phyloP scores from a whole-genome alignment of 2,888 invertebrate genomes.

The Drosophila austrosaltans region DNA sequence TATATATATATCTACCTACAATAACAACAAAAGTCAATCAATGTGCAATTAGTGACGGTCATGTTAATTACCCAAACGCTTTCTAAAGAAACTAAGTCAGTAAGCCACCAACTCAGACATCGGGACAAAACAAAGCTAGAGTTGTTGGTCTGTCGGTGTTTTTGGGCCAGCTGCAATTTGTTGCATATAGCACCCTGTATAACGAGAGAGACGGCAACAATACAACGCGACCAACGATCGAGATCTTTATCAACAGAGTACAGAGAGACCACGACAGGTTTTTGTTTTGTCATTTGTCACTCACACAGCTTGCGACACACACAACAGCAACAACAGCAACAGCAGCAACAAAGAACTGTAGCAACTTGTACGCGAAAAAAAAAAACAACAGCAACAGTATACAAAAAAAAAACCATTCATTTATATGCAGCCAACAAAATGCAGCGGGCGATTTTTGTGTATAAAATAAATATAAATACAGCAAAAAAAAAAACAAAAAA shows the following conservation, averaged over 20 bases:
- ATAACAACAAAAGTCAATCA: conserved; percentile 67
- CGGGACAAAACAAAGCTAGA: conserved; percentile 12
- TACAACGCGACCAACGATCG: conserved; percentile 39
- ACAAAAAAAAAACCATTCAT: conserved; percentile 59
- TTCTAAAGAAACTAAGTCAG: conserved; percentile 71
- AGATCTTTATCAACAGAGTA: conserved; percentile 74
- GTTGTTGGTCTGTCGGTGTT: conserved; percentile 29
- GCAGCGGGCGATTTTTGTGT: conserved; percentile 72
- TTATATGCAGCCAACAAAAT: conserved; percentile 79
- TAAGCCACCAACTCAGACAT: conserved; percentile 46
- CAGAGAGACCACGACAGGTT: conserved; percentile 82
- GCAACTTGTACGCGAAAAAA: conserved; percentile 61
- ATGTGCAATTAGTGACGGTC: conserved; percentile 69
- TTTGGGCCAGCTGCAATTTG: conserved; percentile 67
- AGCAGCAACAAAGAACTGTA: conserved; percentile 67
- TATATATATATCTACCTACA: conserved; percentile 29
- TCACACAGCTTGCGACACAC: conserved; percentile 80
- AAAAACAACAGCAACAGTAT: conserved; percentile 19
- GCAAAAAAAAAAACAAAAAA: conserved; percentile 33
- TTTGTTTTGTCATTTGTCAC: conserved; percentile 83
- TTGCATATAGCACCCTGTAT: conserved; percentile 75
- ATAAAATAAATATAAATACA: conserved; percentile 71
- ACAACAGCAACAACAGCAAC: conserved; percentile 46
- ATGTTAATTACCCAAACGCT: conserved; percentile 65
- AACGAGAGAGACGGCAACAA: conserved; percentile 31